These are phyloP conservation scores for Bolborhynchus lineola DNA, from an alignment of 2,113 vertebrate species.

Conservation along the genomic window DNA sequence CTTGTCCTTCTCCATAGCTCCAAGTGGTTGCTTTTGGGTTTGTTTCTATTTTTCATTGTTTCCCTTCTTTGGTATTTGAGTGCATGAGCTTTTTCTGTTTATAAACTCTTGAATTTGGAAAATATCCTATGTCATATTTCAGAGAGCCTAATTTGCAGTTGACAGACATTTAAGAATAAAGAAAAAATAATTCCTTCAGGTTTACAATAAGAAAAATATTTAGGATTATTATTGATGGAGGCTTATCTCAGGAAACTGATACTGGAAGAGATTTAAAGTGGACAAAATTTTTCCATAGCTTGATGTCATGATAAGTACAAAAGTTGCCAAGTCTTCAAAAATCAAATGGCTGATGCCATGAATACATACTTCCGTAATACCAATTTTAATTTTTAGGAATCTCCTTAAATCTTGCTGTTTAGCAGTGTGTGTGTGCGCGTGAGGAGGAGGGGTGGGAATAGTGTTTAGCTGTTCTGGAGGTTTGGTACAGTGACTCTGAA, in stretches of 20 bases:
- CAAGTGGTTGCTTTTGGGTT: neutral
- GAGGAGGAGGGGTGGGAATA: neutral
- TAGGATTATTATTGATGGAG: neutral
- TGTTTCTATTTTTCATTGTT: neutral
- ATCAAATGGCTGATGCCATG: neutral
- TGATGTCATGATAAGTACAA: neutral
- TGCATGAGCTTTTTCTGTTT: neutral
- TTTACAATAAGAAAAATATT: neutral
- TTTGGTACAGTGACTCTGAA: neutral
- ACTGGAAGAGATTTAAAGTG: neutral
- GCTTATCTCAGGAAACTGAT: neutral
- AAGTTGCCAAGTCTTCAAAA: neutral
- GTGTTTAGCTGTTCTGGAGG: neutral
- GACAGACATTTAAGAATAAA: neutral
- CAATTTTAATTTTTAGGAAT: neutral
- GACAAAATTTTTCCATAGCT: neutral
- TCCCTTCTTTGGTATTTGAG: neutral
- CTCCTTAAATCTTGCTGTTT: neutral
- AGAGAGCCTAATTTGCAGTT: neutral
- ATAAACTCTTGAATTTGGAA: neutral
- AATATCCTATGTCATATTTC: neutral
- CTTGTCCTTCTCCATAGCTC: neutral
- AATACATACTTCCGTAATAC: neutral
- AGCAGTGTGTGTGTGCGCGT: neutral
- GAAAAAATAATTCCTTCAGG: neutral